phyloP scores from a whole-genome alignment of 92 coral and sea anemone species.

The Palythoa caribaeorum region DNA sequence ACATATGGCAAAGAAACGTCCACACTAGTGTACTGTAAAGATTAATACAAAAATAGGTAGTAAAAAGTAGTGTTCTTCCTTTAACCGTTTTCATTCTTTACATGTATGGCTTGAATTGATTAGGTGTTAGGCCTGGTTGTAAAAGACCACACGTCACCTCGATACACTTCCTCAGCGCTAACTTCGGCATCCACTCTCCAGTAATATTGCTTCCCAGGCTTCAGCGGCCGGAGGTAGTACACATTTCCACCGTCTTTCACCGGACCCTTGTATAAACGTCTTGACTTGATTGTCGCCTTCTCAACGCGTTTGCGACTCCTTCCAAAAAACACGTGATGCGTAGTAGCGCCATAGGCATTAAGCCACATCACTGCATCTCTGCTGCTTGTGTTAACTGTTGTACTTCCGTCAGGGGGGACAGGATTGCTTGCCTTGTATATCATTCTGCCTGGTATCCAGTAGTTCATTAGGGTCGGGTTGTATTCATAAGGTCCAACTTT shows the following conservation, averaged over 20 bases:
- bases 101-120: too few relatives aligned
- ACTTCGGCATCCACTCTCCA: slow-evolving; percentile 85
- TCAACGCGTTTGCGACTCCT: slow-evolving; percentile 53
- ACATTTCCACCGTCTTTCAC: slow-evolving; percentile 63
- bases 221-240: slow-evolving; percentile 56
- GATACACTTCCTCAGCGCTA: slow-evolving; percentile 58
- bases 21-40: too few relatives aligned
- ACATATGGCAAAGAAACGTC: too few relatives aligned
- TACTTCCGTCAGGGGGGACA: slow-evolving; percentile 67
- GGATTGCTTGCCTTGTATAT: slow-evolving; percentile 74
- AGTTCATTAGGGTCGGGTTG: slow-evolving; percentile 42
- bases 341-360: slow-evolving; percentile 70
- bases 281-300: slow-evolving; percentile 52
- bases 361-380: slow-evolving; percentile 82
- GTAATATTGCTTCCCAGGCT: slow-evolving; percentile 60
- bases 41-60: too few relatives aligned
- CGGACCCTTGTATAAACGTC: slow-evolving; percentile 54
- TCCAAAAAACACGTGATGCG: slow-evolving; percentile 74
- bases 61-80: too few relatives aligned
- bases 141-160: slow-evolving; percentile 86
- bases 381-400: slow-evolving; percentile 44
- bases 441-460: slow-evolving; percentile 85
- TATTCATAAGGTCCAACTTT: slow-evolving; percentile 74
- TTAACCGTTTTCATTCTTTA: too few relatives aligned
- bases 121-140: slow-evolving; percentile 26